Conservation (phyloP, 1,140 invertebrate genomes). For the Diachasmimorpha longicaudata region DNA sequence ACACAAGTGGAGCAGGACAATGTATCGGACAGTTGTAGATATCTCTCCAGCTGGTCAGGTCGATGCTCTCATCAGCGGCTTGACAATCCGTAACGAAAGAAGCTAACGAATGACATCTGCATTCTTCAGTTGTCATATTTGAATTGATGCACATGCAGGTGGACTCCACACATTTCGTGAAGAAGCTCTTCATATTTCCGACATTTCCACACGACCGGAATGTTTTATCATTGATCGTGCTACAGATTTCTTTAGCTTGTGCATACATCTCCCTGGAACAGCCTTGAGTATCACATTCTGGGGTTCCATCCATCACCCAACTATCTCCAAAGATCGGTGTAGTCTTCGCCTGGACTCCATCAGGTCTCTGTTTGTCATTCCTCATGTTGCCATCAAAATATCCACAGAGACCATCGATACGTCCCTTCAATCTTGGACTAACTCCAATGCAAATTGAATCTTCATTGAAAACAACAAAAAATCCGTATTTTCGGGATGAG, state of each 20-base stretch:
- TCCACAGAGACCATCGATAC: constrained; percentile 81
- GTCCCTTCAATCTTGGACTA: constrained; percentile 64
- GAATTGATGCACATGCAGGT: constrained; percentile 72
- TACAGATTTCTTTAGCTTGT: constrained; percentile 70
- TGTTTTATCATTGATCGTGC: constrained; percentile 65
- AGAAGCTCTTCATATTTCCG: constrained; percentile 70
- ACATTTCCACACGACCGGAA: constrained; percentile 68
- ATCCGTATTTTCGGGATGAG: constrained; percentile 72
- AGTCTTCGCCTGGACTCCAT: constrained; percentile 68
- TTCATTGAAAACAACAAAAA: constrained; percentile 74
- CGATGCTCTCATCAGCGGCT: constrained; percentile 65
- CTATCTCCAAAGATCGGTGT: constrained; percentile 76
- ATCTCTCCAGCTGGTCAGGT: constrained; percentile 75
- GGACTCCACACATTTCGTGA: constrained; percentile 75
- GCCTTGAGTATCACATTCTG: constrained; percentile 63
- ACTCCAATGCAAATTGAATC: constrained; percentile 76
- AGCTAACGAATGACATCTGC: constrained; percentile 73
- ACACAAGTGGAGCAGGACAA: constrained; percentile 75
- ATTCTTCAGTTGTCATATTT: constrained; percentile 64
- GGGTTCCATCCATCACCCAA: constrained; percentile 67
- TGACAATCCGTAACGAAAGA: constrained; percentile 76
- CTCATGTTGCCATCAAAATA: constrained; percentile 70
- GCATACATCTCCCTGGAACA: constrained; percentile 68
- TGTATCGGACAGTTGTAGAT: constrained; percentile 71
- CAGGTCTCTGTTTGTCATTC: constrained; percentile 76